Evolutionary conservation across 1,140 invertebrate species (phyloP), one percentile per base, ranked within the genome.

Genomic region (Dolichoris vasculosae): DNA sequence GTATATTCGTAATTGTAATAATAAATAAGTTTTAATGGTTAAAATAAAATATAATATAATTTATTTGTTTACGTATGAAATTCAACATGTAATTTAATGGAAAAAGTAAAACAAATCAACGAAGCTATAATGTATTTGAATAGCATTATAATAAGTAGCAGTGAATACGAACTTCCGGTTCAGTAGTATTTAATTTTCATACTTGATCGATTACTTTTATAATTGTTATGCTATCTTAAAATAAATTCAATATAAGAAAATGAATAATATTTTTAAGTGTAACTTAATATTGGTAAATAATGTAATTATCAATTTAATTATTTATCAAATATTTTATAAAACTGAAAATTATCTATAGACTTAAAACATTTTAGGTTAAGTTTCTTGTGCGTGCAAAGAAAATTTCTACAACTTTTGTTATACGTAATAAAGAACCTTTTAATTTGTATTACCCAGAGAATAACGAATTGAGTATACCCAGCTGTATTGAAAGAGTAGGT

Each of bases 401-500:
- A 73, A 86, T 92, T 80, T 88, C 85, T 26, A 87, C 59, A 63
- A 87, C 80, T 77, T 82, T 81, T 71, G 11, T 76, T 23, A 87
- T 43, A 30, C 73, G 43, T 51, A 89, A 88, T 84, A 82, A 89
- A 59, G 86, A 90, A 59, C 80, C 79, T 8, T 78, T 63, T 67
- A 83, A 88, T 76, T 71, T 93, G n/a, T 48, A 90, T 89, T 89
- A 92, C 89, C 89, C 90, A 38, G 81, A 91, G 43, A 76, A 88
- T 84, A 86, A 81, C n/a, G 91, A 92, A 88, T 90, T 91, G 32
- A 83, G 32, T 32, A 94, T 94, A 80, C 94, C 94, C 38, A 89
- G 87, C 2, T 95, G 94, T 83, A 87, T 92, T 46, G 92, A 94
- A 87, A 92, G 91, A 46, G 86, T 90, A 86, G 90, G 92, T 78